A percentile compares a stretch with the other conserved stretches of the same genome.
Conservation (phyloP, 2,113 vertebrate species). For the Odocoileus virginianus region DNA sequence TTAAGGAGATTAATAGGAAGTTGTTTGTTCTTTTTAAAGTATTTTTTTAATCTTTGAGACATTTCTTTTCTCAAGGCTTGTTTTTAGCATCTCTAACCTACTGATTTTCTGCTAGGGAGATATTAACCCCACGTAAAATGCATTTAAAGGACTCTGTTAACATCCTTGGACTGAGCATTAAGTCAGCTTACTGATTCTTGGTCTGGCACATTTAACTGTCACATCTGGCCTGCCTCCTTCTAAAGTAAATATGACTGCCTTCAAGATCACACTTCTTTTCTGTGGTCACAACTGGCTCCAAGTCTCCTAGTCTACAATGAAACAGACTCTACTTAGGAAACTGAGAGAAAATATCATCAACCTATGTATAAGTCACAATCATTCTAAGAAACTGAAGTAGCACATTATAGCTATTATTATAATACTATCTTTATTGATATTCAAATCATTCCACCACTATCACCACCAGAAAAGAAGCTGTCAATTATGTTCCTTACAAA, state of each 20-base stretch:
- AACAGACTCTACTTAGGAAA: background rate
- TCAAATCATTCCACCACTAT: constrained; percentile 45
- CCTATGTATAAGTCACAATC: background rate
- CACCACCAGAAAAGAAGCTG: background rate
- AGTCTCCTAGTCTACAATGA: background rate
- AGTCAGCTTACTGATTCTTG: background rate
- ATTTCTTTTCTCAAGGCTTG: background rate
- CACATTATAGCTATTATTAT: background rate
- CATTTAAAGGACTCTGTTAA: background rate
- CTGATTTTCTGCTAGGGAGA: background rate
- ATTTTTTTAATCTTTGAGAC: background rate
- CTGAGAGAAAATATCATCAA: background rate
- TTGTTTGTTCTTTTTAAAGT: background rate
- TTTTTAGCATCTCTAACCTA: background rate
- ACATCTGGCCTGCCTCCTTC: background rate
- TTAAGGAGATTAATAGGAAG: background rate
- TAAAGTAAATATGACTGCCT: background rate
- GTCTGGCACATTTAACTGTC: background rate
- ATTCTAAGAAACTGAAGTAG: background rate
- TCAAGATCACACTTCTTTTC: background rate
- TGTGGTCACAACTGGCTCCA: background rate
- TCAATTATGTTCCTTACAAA: constrained; percentile 23
- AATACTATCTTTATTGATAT: background rate
- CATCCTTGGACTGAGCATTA: background rate
- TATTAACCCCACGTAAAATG: background rate